Conservation (phyloP, 2,888 invertebrate genomes). For the Monopis laevigella region DNA sequence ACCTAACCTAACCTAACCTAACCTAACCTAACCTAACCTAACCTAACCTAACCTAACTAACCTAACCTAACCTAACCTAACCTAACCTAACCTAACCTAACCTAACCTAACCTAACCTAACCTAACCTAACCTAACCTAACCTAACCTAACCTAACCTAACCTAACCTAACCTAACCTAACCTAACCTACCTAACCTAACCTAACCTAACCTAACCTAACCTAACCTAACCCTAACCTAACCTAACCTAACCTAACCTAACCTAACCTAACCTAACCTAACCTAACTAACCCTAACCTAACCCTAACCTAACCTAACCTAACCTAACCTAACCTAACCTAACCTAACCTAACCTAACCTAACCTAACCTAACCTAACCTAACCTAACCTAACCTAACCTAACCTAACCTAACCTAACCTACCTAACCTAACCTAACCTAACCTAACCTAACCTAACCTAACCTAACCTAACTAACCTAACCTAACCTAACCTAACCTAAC, state of each 20-base stretch:
- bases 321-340: constrained; percentile 15
- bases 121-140: constrained; percentile 15
- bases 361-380: constrained; percentile 18
- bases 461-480: constrained; percentile 13
- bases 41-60: constrained; percentile 15
- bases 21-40: constrained; percentile 16
- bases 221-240: constrained; percentile 15
- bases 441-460: constrained; percentile 13
- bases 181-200: no score
- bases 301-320: constrained; percentile 13
- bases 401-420: constrained; percentile 14
- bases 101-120: constrained; percentile 12
- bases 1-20: constrained; percentile 15
- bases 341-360: constrained; percentile 16
- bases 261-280: constrained; percentile 12
- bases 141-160: constrained; percentile 14
- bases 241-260: constrained; percentile 15
- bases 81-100: constrained; percentile 10
- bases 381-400: constrained; percentile 16
- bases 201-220: constrained; percentile 15
- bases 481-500: constrained; percentile 15
- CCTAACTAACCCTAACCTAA: constrained; percentile 13
- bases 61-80: constrained; percentile 14
- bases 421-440: constrained; percentile 13
- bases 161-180: constrained; percentile 14